Evolutionary conservation across 2,797 vertebrate species (phyloP), one percentile per base, ranked within the genome.

Genomic region (Xiphophorus birchmanni): DNA sequence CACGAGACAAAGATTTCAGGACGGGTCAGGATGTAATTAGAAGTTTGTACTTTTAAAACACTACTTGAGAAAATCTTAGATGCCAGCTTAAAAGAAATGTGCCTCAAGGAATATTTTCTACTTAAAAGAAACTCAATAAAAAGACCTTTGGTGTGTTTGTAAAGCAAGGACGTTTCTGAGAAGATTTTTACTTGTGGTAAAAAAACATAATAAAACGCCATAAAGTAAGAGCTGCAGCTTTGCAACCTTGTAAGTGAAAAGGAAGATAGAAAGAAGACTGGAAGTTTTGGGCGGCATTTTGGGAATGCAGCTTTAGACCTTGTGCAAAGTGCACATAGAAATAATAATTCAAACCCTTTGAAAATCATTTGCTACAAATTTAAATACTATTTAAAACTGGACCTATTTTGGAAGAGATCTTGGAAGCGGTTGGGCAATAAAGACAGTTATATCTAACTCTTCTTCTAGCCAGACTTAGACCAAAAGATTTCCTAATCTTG

Each of bases 11-110:
- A 69, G 78, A 82, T 65, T 80, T 83, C 42, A 75, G 40, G 50
- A 21, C 26, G 48, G 73, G 58, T 76, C 11, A 47, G 8, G 40
- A 1, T 26, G 35, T 40, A 84, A 82, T 87, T 76, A 83, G 35
- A 81, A 32, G 13, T 42, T 82, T 58, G 72, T 83, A 37, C 69
- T 78, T 80, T 81, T 50, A n/a, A 40, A 81, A 77, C 79, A 52
- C 48, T 32, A 52, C 42, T 60, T 6, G 80, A 50, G 74, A 12
- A 69, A 79, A 40, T 47, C 29, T 47, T 37, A 58, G 5, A 47
- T 79, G 52, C 29, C 29, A 29, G 15, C 35, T 71, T 42, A 54
- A 78, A 67, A 23, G 50, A 26, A 47, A 37, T 40, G 12, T 47
- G 75, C 76, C 47, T 32, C 1, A 2, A 17, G 76, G 15, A 18